Evolutionary conservation across 1,140 invertebrate species (phyloP).

Genomic region (Brachionus angularis): DNA sequence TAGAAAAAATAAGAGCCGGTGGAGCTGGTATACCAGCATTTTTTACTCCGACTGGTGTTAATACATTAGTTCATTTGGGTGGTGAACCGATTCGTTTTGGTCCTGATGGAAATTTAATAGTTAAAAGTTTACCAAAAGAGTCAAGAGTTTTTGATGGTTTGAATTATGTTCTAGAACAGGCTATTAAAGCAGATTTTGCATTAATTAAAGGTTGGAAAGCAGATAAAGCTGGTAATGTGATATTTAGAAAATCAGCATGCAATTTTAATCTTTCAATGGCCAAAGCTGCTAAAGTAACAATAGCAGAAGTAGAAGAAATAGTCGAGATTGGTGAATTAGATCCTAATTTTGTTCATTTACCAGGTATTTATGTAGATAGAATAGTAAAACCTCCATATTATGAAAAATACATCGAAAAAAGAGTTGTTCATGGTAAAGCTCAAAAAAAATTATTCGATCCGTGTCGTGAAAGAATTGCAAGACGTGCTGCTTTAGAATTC

Average conservation of each 20-base stretch:
- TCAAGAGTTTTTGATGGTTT: slow-evolving; percentile 73
- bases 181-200: slow-evolving; percentile 91
- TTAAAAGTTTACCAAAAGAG: slow-evolving; percentile 43
- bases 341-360: slow-evolving; percentile 83
- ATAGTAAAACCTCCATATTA: slow-evolving; percentile 74
- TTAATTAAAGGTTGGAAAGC: slow-evolving; percentile 96
- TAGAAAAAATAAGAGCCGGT: slow-evolving; percentile 84
- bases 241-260: slow-evolving; percentile 79
- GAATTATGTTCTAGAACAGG: slow-evolving; percentile 87
- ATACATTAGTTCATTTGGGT: slow-evolving; percentile 86
- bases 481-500: slow-evolving; percentile 88
- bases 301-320: slow-evolving; percentile 91
- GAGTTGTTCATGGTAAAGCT: slow-evolving; percentile 58
- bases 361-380: slow-evolving; percentile 85
- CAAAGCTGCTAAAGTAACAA: slow-evolving; percentile 79
- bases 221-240: slow-evolving; percentile 82
- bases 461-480: slow-evolving; percentile 77
- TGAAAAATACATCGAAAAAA: slow-evolving; percentile 82
- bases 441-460: slow-evolving; percentile 46
- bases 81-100: slow-evolving; percentile 87
- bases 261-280: slow-evolving; percentile 95
- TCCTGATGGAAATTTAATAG: slow-evolving; percentile 11
- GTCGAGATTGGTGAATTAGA: slow-evolving; percentile 74
- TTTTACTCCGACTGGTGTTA: slow-evolving; percentile 92
- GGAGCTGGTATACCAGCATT: slow-evolving; percentile 97